These are phyloP conservation scores for Apteryx owenii DNA, from an alignment of 2,113 vertebrate species.

Conservation along the genomic window DNA sequence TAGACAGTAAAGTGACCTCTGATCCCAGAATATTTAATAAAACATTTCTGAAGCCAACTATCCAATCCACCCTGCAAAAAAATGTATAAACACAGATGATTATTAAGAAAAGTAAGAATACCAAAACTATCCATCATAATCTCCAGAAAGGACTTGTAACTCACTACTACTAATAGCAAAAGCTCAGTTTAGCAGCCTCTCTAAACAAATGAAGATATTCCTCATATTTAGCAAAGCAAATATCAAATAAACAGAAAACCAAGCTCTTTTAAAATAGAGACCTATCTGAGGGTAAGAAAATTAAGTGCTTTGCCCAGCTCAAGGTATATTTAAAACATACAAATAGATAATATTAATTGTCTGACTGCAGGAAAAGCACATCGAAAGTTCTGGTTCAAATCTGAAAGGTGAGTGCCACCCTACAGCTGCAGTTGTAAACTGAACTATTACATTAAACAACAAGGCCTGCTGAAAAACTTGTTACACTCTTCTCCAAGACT, in stretches of 20 bases:
- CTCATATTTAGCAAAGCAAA: not conserved
- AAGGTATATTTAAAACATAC: not conserved
- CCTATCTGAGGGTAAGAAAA: not conserved
- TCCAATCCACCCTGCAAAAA: slow-evolving; percentile 23
- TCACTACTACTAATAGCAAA: not conserved
- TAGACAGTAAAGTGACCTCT: slow-evolving; percentile 19
- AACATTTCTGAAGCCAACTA: slow-evolving; percentile 40
- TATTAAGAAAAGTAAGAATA: not conserved
- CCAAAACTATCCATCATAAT: not conserved
- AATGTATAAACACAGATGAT: slow-evolving; percentile 1
- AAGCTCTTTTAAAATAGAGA: not conserved
- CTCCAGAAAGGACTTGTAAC: not conserved
- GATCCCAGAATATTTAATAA: slow-evolving; percentile 33
- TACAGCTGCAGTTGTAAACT: not conserved
- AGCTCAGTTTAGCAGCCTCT: not conserved
- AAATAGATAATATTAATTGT: not conserved
- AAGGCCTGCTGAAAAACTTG: not conserved
- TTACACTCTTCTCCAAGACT: not conserved
- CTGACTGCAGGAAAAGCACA: not conserved
- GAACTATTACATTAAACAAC: not conserved
- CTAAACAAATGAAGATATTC: not conserved
- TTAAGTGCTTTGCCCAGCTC: not conserved
- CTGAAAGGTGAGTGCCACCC: not conserved
- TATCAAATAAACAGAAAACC: not conserved
- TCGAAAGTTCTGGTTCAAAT: not conserved